Base-by-base conservation (phyloP, 1,140 invertebrate genomes). In the Parapsyche elsis region DNA sequence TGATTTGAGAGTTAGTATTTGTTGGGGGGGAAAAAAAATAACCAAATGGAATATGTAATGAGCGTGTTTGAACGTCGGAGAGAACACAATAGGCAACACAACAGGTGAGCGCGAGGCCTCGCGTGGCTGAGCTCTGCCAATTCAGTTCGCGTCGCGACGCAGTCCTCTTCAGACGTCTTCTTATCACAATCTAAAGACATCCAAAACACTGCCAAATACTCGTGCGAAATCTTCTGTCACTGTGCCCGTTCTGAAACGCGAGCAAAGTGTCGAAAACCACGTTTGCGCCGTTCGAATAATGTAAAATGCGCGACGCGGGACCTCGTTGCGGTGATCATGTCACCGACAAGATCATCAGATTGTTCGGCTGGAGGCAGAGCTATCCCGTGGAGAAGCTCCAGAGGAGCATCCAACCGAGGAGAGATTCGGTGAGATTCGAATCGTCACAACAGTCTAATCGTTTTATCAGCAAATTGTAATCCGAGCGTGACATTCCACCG, bases 341-440 rank as follows among this genome's bases (percentile, higher is more conserved):
- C 80, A 92, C 93, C 9, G 92, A 93, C 84, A 94, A 94, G 86
- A 83, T 94, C 79, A 91, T 92, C 83, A 90, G 93, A 73, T 86
- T 94, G 59, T 94, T 94, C 83, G 92, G 92, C 49, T 94, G 93
- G 92, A 88, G 93, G 80, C 93, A 94, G 84, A 94, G 92, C 45
- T 94, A 94, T 86, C 92, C 93, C 71, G 93, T 94, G 79, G 91
- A 93, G 84, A 93, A 93, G 84, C 87, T 93, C 79, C 93, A 94
- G 84, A 90, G 92, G 85, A 91, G 91, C 82, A 89, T 93, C 71
- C 86, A 91, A 38, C 91, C 90, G 10, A 88, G 90, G 16, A 80
- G 79, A 53, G 76, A 76, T 21, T 80, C 81, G 81, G 81, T 83
- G 75, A 80, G 79, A 45, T 9, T 19, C 30, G 21, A n/a, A n/a